phyloP scores from a whole-genome alignment of 2,888 invertebrate genomes.

The Aplocera efformata region DNA sequence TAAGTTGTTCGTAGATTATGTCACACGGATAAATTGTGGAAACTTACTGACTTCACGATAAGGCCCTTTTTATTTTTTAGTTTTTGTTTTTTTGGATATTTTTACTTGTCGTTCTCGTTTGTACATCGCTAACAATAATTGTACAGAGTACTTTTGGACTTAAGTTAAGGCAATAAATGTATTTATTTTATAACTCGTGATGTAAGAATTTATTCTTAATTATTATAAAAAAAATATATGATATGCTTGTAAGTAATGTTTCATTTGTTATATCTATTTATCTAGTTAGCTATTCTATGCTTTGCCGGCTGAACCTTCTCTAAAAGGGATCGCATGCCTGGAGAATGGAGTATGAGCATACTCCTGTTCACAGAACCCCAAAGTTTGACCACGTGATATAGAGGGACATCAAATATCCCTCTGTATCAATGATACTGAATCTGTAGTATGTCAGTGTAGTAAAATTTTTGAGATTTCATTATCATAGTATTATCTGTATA shows the following conservation, averaged over 20 bases:
- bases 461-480: too few species aligned
- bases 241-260: slow-evolving; percentile 77
- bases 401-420: too few species aligned
- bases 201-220: slow-evolving; percentile 81
- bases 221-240: slow-evolving; percentile 80
- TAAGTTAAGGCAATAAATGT: slow-evolving; percentile 81
- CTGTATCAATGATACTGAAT: too few species aligned
- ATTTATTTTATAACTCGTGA: slow-evolving; percentile 81
- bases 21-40: slow-evolving; percentile 60
- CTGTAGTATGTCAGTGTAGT: too few species aligned
- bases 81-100: slow-evolving; percentile 64
- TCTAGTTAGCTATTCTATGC: background rate
- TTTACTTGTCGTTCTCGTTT: slow-evolving; percentile 78
- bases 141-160: slow-evolving; percentile 81
- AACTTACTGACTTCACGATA: slow-evolving; percentile 66
- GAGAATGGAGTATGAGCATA: too few species aligned
- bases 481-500: too few species aligned
- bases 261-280: slow-evolving; percentile 45
- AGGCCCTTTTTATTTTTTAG: slow-evolving; percentile 62
- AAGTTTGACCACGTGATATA: too few species aligned
- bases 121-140: slow-evolving; percentile 80
- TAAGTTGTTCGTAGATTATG: slow-evolving; percentile 73
- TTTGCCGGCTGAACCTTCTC: too few species aligned
- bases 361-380: too few species aligned
- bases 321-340: too few species aligned